Percentiles rank a stretch among this genome's conserved stretches.
Conservation (phyloP, 2,888 invertebrate species). For the Cenopis cana region DNA sequence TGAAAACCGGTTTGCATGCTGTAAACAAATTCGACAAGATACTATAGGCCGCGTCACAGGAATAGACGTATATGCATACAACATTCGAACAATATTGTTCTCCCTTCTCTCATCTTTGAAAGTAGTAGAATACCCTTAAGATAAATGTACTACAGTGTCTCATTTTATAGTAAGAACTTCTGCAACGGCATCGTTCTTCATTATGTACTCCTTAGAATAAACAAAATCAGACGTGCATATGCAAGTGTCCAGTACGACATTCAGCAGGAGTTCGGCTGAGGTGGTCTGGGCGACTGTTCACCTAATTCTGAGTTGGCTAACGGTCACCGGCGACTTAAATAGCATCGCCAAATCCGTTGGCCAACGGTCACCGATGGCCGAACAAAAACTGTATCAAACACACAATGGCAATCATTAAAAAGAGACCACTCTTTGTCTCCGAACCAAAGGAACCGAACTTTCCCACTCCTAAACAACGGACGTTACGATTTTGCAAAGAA, state of each 20-base stretch:
- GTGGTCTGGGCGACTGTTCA: not conserved
- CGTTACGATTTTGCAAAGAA: constrained; percentile 83
- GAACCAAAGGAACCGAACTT: constrained; percentile 67
- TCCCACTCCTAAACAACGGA: constrained; percentile 69
- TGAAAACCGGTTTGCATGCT: not conserved
- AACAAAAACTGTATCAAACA: constrained; percentile 78
- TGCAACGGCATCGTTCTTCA: not conserved
- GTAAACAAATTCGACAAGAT: no score
- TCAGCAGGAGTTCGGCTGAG: constrained; percentile 1
- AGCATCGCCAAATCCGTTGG: constrained; percentile 80
- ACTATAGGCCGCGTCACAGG: no score
- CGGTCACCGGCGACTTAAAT: constrained; percentile 72
- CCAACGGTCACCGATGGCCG: constrained; percentile 79
- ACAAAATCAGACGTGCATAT: not conserved
- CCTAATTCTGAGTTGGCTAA: constrained; percentile 51
- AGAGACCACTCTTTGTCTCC: constrained; percentile 81
- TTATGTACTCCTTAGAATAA: not conserved
- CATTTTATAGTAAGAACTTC: not conserved
- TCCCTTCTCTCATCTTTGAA: no score
- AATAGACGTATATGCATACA: no score
- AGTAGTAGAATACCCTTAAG: no score
- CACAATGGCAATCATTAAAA: constrained; percentile 84
- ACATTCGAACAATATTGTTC: no score
- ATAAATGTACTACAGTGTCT: no score
- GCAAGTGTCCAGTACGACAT: not conserved